phyloP scores from a whole-genome alignment of 2,113 vertebrate species.

The Calonectris borealis region DNA sequence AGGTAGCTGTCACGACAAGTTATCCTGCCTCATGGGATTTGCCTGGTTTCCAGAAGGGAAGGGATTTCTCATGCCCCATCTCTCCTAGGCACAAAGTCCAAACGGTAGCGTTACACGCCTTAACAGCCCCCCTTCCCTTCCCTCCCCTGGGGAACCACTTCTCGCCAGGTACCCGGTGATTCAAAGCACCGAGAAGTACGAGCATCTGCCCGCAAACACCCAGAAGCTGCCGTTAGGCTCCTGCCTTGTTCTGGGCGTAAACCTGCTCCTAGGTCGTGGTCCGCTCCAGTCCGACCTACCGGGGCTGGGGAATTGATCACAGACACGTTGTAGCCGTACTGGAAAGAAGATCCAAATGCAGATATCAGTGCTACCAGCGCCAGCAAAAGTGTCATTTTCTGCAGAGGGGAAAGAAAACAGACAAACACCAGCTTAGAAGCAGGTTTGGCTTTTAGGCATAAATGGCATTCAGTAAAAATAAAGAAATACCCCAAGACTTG shows the following conservation, averaged over 20 bases:
- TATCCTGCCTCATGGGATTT: accelerated
- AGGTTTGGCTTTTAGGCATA: neutral
- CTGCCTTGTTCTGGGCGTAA: neutral
- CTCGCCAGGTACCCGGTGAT: neutral
- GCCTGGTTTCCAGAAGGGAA: neutral
- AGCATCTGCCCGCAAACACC: neutral
- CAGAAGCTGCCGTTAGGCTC: accelerated
- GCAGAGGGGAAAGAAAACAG: neutral
- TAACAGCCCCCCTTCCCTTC: neutral
- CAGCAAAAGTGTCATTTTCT: slow-evolving; percentile 82
- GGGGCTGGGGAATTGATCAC: slow-evolving; percentile 86
- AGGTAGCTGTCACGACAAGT: accelerated
- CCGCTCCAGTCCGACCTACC: slow-evolving; percentile 64
- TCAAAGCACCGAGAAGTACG: accelerated
- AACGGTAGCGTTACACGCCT: accelerated
- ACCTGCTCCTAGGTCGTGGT: neutral
- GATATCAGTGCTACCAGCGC: slow-evolving; percentile 78
- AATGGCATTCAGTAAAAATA: neutral
- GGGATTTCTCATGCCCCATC: accelerated
- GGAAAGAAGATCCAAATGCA: slow-evolving; percentile 94
- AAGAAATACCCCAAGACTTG: neutral
- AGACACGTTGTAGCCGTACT: slow-evolving; percentile 95
- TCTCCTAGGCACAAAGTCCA: neutral
- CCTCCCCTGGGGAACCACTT: neutral
- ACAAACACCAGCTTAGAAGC: neutral